phyloP scores from a whole-genome alignment of 2,113 vertebrate genomes.

The Corythoichthys haematopterus region DNA sequence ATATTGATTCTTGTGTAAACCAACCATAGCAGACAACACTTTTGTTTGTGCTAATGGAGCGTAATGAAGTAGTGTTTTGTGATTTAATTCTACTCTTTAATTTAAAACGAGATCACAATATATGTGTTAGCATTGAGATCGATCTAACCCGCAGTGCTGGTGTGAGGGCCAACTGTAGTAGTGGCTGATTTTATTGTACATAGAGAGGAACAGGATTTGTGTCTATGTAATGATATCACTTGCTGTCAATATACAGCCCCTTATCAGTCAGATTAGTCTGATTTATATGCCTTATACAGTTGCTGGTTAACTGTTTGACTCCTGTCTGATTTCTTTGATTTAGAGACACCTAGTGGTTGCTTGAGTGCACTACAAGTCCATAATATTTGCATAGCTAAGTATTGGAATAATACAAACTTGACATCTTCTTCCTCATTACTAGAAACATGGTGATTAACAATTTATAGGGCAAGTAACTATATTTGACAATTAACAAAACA shows the following conservation, averaged over 20 bases:
- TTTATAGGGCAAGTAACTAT: neutral
- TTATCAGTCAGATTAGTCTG: neutral
- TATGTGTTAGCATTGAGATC: neutral
- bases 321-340: neutral
- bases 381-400: constrained; percentile 2
- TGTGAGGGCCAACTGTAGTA: constrained; percentile 5
- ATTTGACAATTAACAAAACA: too few species aligned
- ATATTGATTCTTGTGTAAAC: neutral
- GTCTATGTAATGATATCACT: constrained; percentile 6
- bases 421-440: neutral
- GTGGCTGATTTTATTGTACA: neutral
- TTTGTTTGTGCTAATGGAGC: neutral
- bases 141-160: constrained; percentile 1
- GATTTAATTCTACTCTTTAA: neutral
- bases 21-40: constrained; percentile 8
- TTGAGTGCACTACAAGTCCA: neutral
- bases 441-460: too few species aligned
- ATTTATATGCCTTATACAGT: constrained; percentile 70
- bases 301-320: constrained; percentile 85
- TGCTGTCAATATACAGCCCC: constrained; percentile 15
- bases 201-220: constrained; percentile 8
- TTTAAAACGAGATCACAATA: neutral
- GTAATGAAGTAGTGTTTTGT: neutral
- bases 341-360: constrained; percentile 22
- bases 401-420: neutral